Percentiles rank a stretch among this genome's conserved stretches.
Evolutionary conservation across 2,113 vertebrate species (phyloP).

Genomic region (Speoplatyrhinus poulsoni): DNA sequence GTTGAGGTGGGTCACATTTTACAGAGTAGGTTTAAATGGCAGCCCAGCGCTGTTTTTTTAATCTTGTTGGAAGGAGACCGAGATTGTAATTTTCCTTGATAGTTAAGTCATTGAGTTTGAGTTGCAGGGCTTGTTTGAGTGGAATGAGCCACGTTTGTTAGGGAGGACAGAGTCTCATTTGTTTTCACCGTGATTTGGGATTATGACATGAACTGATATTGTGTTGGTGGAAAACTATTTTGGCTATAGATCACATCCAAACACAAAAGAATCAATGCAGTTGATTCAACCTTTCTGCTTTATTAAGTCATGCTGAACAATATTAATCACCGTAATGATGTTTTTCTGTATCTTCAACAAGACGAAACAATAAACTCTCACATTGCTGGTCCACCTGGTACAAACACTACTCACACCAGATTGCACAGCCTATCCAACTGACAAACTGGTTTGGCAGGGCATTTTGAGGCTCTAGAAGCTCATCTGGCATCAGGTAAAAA

Average conservation of each 20-base stretch:
- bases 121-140: constrained; percentile 50
- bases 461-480: constrained; percentile 46
- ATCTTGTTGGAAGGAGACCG: constrained; percentile 19
- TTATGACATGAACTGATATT: constrained; percentile 46
- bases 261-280: neutral
- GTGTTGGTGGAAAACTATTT: neutral
- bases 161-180: constrained; percentile 54
- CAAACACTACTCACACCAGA: constrained; percentile 30
- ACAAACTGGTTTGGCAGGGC: constrained; percentile 3
- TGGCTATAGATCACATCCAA: neutral
- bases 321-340: too few species aligned
- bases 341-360: too few species aligned
- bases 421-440: constrained; percentile 52
- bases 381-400: too few species aligned
- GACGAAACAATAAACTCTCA: too few species aligned
- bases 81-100: constrained; percentile 63
- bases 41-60: constrained; percentile 13
- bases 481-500: constrained; percentile 44
- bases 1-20: constrained; percentile 47
- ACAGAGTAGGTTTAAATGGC: constrained; percentile 38
- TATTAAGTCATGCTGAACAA: too few species aligned
- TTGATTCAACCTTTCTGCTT: too few species aligned
- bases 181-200: constrained; percentile 57
- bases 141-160: constrained; percentile 42
- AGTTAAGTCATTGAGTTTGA: constrained; percentile 49